Conservation (phyloP, 2,888 invertebrate genomes). For the Trichopoda pennipes region DNA sequence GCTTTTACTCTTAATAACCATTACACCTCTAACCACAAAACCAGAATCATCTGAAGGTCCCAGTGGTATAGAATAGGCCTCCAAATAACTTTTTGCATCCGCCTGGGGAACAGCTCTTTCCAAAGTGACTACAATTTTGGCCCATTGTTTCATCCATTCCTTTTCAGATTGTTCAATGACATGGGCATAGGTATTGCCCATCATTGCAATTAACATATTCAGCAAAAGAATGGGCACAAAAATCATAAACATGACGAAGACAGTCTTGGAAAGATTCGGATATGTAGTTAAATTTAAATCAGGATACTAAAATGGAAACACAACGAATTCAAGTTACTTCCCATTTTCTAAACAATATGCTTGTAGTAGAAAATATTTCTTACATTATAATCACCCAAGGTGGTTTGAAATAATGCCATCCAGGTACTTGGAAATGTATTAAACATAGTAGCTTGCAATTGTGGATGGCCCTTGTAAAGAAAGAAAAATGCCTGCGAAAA, state of each 20-base stretch:
- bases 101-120: constrained; percentile 96
- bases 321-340: too few relatives aligned
- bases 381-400: constrained; percentile 98
- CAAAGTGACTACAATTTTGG: constrained; percentile 97
- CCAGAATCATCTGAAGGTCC: constrained; percentile 91
- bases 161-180: constrained; percentile 99
- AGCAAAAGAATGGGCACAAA: constrained; percentile 97
- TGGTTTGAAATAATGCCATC: constrained; percentile 99
- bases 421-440: constrained; percentile 94
- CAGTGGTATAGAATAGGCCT: constrained; percentile 96
- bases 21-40: constrained; percentile 94
- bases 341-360: too few relatives aligned
- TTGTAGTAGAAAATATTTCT: constrained; percentile 76
- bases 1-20: constrained; percentile 98
- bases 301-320: constrained; percentile 87
- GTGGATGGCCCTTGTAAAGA: constrained; percentile 94
- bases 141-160: constrained; percentile 99
- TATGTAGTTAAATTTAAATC: constrained; percentile 95
- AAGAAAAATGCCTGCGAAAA: constrained; percentile 98
- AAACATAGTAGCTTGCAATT: constrained; percentile 90
- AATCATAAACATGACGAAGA: constrained; percentile 99
- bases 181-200: constrained; percentile 99
- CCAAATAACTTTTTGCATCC: constrained; percentile 93
- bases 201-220: constrained; percentile 99
- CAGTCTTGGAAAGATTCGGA: constrained; percentile 94